Evolutionary conservation across 2,888 invertebrate genomes (phyloP), one percentile per base, ranked within the genome.

Genomic region (Dermolepida albohirtum): DNA sequence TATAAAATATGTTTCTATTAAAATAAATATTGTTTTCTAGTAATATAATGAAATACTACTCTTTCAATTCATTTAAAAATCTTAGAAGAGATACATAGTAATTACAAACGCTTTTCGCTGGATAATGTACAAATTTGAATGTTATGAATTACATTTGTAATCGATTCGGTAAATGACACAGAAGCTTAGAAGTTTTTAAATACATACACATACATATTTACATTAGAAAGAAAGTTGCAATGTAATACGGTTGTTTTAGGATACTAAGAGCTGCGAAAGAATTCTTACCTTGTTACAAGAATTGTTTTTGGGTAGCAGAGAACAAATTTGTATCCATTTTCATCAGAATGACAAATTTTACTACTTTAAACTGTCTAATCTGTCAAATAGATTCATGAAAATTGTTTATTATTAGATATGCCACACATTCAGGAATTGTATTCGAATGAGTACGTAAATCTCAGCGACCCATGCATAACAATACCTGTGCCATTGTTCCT

Each of bases 331-430:
- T 27, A 39, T 12, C 43, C 50, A 40, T 41, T 59, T 59, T 40
- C 44, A 44, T 10, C 49, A 22, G 57, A 65, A 50, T 68, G 68
- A 68, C 68, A 66, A 68, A 64, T 57, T 64, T 54, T 39, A 50
- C 50, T 27, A 17, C 22, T 57, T 51, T 39, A 59, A 68, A 68
- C 65, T 68, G 68, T 68, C 68, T 65, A 62, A 68, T 62, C 68
- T 68, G 68, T 68, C 68, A 68, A 68, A 68, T 65, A 17, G 55
- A 67, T 39, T 34, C 64, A 43, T 27, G 40, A 59, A 67, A 65
- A 59, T 68, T 68, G 68, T 68, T 68, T 68, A 57, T 65, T 44
- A 57, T 65, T 68, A 65, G 47, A 65, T 59, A 59, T 59, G 67
- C 63, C 64, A 67, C 44, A 63, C 43, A 64, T 67, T 52, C 41